These are phyloP conservation scores for Mesodorylaimus sp. DNA, from an alignment of 2,888 invertebrate genomes.

Conservation along the genomic window DNA sequence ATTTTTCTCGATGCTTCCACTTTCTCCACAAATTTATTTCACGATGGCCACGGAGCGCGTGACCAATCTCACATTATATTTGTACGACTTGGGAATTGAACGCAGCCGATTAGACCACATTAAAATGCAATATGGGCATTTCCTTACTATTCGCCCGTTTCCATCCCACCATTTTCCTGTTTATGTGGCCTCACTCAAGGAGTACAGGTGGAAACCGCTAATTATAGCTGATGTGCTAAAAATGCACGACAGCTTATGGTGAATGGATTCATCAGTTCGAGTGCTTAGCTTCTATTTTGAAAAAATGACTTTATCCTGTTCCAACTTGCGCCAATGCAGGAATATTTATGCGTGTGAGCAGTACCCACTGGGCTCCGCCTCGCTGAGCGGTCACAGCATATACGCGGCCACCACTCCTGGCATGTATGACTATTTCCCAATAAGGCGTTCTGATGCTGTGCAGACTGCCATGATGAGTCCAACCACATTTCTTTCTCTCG, in stretches of 20 bases:
- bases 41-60: too few species aligned
- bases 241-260: neutral
- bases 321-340: neutral
- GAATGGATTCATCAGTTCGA: neutral
- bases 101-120: too few species aligned
- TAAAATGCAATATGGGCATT: too few species aligned
- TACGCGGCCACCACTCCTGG: constrained; percentile 5
- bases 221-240: constrained; percentile 4
- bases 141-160: neutral
- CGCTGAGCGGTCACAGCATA: constrained; percentile 5
- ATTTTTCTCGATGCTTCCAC: too few species aligned
- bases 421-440: constrained; percentile 5
- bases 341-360: too few species aligned
- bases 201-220: constrained; percentile 7
- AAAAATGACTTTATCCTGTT: neutral
- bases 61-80: too few species aligned
- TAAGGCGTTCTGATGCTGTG: neutral
- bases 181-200: neutral
- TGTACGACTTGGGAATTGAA: too few species aligned
- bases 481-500: too few species aligned
- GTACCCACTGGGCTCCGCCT: too few species aligned
- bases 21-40: too few species aligned
- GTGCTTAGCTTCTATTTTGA: too few species aligned
- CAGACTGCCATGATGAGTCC: neutral
- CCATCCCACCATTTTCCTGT: constrained; percentile 1